Conservation (phyloP, 2,797 vertebrate genomes). For the Podarcis lilfordi region DNA sequence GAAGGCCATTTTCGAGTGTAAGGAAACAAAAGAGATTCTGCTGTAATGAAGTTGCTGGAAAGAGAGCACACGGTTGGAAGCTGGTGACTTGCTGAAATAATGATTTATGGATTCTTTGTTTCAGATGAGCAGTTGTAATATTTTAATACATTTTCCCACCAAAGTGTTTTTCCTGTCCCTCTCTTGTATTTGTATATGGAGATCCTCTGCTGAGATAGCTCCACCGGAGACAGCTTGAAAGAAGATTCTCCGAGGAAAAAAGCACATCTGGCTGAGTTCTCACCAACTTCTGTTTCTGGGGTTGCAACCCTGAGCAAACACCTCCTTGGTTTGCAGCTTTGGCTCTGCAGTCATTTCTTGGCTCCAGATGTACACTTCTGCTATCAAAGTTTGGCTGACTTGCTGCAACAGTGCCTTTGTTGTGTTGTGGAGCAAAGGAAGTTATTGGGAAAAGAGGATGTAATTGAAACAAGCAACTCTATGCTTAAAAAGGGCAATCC, state of each 20-base stretch:
- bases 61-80: slow-evolving; percentile 57
- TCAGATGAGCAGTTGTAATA: slow-evolving; percentile 44
- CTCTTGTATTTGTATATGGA: neutral
- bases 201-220: neutral
- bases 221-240: neutral
- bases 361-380: neutral
- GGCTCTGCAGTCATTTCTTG: neutral
- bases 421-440: neutral
- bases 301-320: neutral
- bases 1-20: slow-evolving; percentile 47
- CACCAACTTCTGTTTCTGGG: neutral
- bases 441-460: neutral
- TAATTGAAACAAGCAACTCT: too few relatives aligned
- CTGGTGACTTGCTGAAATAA: slow-evolving; percentile 55
- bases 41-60: slow-evolving; percentile 57
- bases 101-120: slow-evolving; percentile 59
- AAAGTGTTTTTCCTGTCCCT: neutral
- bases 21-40: slow-evolving; percentile 64
- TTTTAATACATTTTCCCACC: slow-evolving; percentile 47
- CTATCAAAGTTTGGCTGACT: neutral
- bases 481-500: too few relatives aligned
- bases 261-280: neutral
- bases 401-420: neutral
- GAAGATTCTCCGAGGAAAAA: neutral
- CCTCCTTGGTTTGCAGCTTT: neutral